Evolutionary conservation across 2,888 invertebrate species (phyloP), one percentile per base, ranked within the genome.

Genomic region (Lithophane socia): DNA sequence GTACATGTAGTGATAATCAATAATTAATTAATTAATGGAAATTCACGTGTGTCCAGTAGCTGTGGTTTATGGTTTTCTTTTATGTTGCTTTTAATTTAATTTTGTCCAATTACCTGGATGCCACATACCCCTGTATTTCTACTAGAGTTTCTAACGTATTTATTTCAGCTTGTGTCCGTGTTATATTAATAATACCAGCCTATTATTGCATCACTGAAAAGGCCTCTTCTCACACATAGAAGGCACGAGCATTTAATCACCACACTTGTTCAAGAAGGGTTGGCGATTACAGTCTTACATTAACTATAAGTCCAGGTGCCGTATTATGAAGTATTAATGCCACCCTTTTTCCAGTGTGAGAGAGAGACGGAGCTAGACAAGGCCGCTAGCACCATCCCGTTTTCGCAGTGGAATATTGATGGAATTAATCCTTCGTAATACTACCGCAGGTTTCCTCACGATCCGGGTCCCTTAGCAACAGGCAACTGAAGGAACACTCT

Each of bases 51-150:
- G 44, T 54, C 60, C 56, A 67, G 63, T 37, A n/a, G 49, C n/a
- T 49, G 24, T 47, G 47, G 49, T 16, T 47, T 54, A 60, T 73
- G 13, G 68, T 66, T 82, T 66, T 54, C 67, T 52, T n/a, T 44
- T n/a, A n/a, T 29, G 16, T 56, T n/a, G 12, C 29, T 8, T 72
- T 47, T 73, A 29, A 56, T 66, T 54, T 24, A 67, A n/a, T n/a
- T n/a, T n/a, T 49, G 10, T 56, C n/a, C n/a, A n/a, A n/a, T 60
- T 4, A 47, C 49, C n/a, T 37, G 9, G 18, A n/a, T 58, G 65
- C 18, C 52, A 16, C 37, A 18, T 44, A 76, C 9, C 21, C 21
- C 1, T 44, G 18, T 18, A 10, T 12, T 52, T 5, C 18, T 37
- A 29, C 37, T 42, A 75, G n/a, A 16, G 2, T 74, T 60, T 49